Evolutionary conservation across 2,888 invertebrate species (phyloP), one percentile per base, ranked within the genome.

Genomic region (Lottia scabra): DNA sequence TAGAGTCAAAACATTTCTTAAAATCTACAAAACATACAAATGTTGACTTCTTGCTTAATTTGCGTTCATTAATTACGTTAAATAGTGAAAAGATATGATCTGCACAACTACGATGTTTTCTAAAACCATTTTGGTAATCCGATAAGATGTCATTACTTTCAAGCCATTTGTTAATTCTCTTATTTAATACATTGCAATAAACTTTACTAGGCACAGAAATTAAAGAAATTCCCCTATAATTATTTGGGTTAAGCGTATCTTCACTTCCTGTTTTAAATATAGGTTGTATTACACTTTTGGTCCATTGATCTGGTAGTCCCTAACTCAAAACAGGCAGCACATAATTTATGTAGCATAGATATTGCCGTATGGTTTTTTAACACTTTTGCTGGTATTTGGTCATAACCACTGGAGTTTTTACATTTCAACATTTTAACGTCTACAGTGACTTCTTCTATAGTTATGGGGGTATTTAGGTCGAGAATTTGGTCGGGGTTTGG

Each of bases 181-280:
- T 16, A n/a, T 56, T 56, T 56, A n/a, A n/a, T 12, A 56, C 19
- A 16, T 56, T 8, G 2, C 19, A 56, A 13, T 56, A 56, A 1
- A 56, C 56, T 56, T n/a, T 56, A n/a, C 56, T 56, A n/a, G 56
- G 56, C 13, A 56, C n/a, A n/a, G 56, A 48, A 48, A 48, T 48
- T 23, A 56, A n/a, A 6, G 56, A 56, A 19, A 56, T 56, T 2
- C 56, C n/a, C 1, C 56, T 56, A 56, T 56, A 56, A 5, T 30
- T 30, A n/a, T 56, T 56, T n/a, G 56, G 13, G 8, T 6, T 8
- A n/a, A 12, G n/a, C 19, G 4, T 56, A 56, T 56, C 56, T 8
- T 16, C 4, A 12, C n/a, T 19, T 19, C 19, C 19, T 27, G 56
- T 38, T 30, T 68, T 68, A 5, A 30, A 38, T n/a, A 56, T 56